These are phyloP conservation scores for Dryobotodes eremita DNA, from an alignment of 2,888 invertebrate species.

Conservation along the genomic window DNA sequence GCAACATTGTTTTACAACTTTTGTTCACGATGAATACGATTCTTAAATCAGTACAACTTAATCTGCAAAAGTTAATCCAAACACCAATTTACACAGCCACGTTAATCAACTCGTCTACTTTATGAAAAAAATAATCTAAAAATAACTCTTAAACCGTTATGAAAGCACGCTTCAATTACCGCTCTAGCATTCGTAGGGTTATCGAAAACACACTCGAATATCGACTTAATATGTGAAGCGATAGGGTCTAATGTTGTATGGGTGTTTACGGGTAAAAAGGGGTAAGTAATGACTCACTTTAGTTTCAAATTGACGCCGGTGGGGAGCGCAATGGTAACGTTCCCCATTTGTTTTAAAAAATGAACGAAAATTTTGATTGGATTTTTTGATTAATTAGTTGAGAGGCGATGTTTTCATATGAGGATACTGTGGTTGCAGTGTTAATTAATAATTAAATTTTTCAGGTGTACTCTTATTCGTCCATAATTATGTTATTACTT, in stretches of 20 bases:
- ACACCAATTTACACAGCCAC: slow-evolving; percentile 56
- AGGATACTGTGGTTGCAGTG: slow-evolving; percentile 30
- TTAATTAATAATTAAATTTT: slow-evolving; percentile 41
- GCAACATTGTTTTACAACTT: not conserved
- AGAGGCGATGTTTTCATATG: slow-evolving; percentile 63
- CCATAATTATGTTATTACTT: slow-evolving; percentile 9
- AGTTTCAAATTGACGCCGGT: slow-evolving; percentile 74
- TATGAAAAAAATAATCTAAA: slow-evolving; percentile 67
- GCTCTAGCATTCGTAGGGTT: slow-evolving; percentile 48
- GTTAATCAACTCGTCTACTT: slow-evolving; percentile 67
- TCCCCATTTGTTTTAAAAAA: slow-evolving; percentile 77
- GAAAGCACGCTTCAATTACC: slow-evolving; percentile 67
- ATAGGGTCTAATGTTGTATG: slow-evolving; percentile 50
- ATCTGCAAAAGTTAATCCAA: slow-evolving; percentile 44
- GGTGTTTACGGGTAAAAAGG: slow-evolving; percentile 61
- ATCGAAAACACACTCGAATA: slow-evolving; percentile 20
- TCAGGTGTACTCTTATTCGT: slow-evolving; percentile 13
- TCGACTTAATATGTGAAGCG: slow-evolving; percentile 1
- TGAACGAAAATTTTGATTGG: slow-evolving; percentile 80
- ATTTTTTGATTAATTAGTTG: slow-evolving; percentile 78
- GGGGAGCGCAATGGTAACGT: slow-evolving; percentile 66
- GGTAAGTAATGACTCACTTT: slow-evolving; percentile 76
- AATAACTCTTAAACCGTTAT: slow-evolving; percentile 73
- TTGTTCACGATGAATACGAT: not conserved
- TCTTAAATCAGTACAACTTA: slow-evolving; percentile 16